These are phyloP conservation scores for Phorcus lineatus DNA, from an alignment of 2,888 invertebrate species.

Conservation along the genomic window DNA sequence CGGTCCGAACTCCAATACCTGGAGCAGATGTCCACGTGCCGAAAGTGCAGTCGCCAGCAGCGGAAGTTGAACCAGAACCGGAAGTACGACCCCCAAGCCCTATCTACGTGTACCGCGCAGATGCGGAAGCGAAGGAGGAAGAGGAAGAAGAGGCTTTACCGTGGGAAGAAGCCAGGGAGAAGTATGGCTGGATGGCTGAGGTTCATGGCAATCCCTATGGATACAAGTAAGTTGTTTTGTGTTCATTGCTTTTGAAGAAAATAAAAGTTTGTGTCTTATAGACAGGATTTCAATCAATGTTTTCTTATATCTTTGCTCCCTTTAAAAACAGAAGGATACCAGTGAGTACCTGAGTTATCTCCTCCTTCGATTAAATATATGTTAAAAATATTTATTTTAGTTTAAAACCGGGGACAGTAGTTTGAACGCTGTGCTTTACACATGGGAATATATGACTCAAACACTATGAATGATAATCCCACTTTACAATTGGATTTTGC, in stretches of 20 bases:
- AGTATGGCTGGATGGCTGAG: conserved; percentile 71
- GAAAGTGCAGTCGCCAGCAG: not conserved
- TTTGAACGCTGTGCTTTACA: no score
- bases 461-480: no score
- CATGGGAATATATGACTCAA: no score
- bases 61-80: conserved; percentile 12
- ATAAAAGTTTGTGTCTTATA: no score
- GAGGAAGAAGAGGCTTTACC: conserved; percentile 20
- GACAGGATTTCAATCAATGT: no score
- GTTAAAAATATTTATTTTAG: no score
- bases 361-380: no score
- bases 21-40: conserved; percentile 28
- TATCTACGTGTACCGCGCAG: not conserved
- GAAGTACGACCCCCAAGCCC: conserved; percentile 15
- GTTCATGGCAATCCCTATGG: conserved; percentile 70
- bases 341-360: no score
- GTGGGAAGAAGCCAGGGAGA: conserved; percentile 60
- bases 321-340: no score
- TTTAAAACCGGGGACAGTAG: no score
- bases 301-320: no score
- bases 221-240: conserved; percentile 72
- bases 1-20: conserved; percentile 38
- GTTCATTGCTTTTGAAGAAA: no score
- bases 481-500: not conserved
- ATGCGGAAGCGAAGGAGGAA: not conserved